These are phyloP conservation scores for Gnatocerus cornutus DNA, from an alignment of 2,888 invertebrate species.

Conservation along the genomic window DNA sequence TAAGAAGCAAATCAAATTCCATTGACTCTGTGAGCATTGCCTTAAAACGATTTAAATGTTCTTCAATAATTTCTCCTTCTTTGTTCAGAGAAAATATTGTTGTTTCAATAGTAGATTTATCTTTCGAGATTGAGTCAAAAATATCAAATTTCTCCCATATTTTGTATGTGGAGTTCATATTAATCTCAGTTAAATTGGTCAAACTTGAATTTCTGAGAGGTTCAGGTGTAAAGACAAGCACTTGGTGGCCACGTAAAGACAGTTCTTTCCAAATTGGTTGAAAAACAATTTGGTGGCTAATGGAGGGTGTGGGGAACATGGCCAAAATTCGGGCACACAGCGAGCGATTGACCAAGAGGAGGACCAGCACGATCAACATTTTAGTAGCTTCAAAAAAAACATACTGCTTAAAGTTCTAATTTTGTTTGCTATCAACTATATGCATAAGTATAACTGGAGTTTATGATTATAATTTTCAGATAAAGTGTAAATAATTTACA, in stretches of 20 bases:
- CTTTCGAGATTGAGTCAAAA: constrained; percentile 16
- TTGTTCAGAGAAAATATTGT: background rate
- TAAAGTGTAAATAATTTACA: no score
- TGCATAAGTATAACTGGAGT: no score
- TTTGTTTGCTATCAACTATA: no score
- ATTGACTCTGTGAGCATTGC: constrained; percentile 5
- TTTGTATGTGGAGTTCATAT: constrained; percentile 61
- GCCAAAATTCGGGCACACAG: constrained; percentile 64
- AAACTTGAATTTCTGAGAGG: constrained; percentile 64
- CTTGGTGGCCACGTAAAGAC: constrained; percentile 68
- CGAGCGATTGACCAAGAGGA: no score
- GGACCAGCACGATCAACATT: no score
- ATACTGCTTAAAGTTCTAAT: no score
- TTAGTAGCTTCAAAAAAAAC: no score
- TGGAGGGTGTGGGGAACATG: constrained; percentile 66
- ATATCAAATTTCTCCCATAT: constrained; percentile 48
- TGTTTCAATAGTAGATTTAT: background rate
- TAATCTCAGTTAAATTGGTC: constrained; percentile 64
- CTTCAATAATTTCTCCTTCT: constrained; percentile 5
- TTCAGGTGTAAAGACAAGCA: constrained; percentile 69
- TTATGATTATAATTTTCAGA: no score
- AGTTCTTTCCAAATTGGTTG: constrained; percentile 67
- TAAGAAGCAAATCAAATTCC: constrained; percentile 49
- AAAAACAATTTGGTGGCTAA: constrained; percentile 70
- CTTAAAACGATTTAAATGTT: constrained; percentile 13